Percentiles rank a stretch among this genome's conserved stretches.
These are phyloP conservation scores for Parambassis ranga DNA, from an alignment of 2,797 vertebrate genomes.

Conservation along the genomic window DNA sequence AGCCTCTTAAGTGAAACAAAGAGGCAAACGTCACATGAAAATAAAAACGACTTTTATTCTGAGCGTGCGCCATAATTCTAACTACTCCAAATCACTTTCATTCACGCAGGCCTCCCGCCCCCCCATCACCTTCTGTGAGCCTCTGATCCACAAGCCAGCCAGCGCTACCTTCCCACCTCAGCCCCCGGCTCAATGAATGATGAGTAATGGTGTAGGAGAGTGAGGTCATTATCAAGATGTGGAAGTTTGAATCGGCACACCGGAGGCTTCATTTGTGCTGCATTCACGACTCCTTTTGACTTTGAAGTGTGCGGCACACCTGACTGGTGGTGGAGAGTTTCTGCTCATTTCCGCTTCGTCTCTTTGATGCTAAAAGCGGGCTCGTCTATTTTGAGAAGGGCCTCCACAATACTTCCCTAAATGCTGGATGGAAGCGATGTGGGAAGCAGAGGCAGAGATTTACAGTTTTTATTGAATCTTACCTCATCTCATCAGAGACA, in stretches of 20 bases:
- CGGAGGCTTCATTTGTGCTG: conserved; percentile 67
- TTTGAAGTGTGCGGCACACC: conserved; percentile 74
- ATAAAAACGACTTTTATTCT: conserved; percentile 25
- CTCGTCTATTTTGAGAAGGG: conserved; percentile 51
- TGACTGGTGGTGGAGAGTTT: conserved; percentile 55
- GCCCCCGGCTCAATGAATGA: conserved; percentile 48
- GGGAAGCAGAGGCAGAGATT: conserved; percentile 14
- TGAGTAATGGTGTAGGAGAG: conserved; percentile 56
- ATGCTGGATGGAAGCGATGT: conserved; percentile 30
- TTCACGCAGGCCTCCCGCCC: conserved; percentile 18
- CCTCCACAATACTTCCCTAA: conserved; percentile 35
- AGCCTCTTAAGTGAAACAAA: conserved; percentile 30
- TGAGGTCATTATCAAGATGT: conserved; percentile 66
- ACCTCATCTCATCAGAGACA: no score
- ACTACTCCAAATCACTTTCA: conserved; percentile 36
- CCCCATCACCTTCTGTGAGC: conserved; percentile 32
- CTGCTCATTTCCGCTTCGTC: conserved; percentile 48
- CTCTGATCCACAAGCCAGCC: conserved; percentile 9
- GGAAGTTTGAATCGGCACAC: conserved; percentile 51
- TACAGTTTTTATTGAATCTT: conserved; percentile 8
- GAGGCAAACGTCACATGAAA: conserved; percentile 14
- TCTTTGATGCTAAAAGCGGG: conserved; percentile 44
- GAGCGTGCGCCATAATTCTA: conserved; percentile 26
- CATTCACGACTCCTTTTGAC: conserved; percentile 68
- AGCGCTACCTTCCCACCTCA: conserved; percentile 33